Percentiles rank a stretch among this genome's conserved stretches.
Conservation (phyloP, 2,797 vertebrate species). For the Caiman crocodilus region DNA sequence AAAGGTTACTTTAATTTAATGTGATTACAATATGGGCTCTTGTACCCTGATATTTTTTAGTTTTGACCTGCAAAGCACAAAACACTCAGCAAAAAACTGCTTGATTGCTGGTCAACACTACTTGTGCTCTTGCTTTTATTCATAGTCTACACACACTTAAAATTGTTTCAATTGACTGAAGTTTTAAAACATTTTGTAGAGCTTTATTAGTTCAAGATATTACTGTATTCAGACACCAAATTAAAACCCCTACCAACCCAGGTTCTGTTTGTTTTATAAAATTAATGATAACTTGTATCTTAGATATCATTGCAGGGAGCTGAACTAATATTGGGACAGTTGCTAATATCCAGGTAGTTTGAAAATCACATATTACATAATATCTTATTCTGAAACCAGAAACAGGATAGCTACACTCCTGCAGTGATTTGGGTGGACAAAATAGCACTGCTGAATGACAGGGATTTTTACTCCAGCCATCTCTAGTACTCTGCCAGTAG, state of each 20-base stretch:
- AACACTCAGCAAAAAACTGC: background rate
- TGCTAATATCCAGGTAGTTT: background rate
- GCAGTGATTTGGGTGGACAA: no score
- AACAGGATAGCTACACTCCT: no score
- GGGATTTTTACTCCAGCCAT: no score
- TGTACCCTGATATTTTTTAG: background rate
- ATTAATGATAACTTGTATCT: background rate
- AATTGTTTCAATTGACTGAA: background rate
- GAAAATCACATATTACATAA: rapidly evolving
- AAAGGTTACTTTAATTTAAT: background rate
- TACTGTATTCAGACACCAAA: background rate
- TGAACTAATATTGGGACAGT: background rate
- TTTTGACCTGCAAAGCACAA: background rate
- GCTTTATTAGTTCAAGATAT: background rate
- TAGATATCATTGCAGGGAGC: background rate
- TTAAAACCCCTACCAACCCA: background rate
- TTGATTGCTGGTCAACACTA: background rate
- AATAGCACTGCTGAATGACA: no score
- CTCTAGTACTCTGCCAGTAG: no score
- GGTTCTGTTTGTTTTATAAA: background rate
- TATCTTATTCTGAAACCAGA: background rate
- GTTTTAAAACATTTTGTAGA: background rate
- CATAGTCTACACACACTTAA: background rate
- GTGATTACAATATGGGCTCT: background rate
- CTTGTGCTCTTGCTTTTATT: background rate